These are phyloP conservation scores for Varanus salvator DNA, from an alignment of 2,113 vertebrate species.

Conservation along the genomic window DNA sequence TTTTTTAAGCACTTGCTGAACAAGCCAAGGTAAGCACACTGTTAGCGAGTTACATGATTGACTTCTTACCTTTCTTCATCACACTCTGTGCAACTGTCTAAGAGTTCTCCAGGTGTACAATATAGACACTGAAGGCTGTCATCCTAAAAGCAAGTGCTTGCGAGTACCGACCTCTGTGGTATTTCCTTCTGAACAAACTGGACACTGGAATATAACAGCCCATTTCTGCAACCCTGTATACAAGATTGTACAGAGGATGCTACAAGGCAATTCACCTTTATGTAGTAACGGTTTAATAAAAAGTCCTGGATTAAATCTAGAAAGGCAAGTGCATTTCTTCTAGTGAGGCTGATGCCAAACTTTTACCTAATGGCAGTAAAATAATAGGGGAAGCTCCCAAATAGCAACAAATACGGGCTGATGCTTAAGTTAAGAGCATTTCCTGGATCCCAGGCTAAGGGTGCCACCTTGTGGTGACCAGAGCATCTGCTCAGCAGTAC, in stretches of 20 bases:
- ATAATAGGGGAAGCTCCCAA: no score
- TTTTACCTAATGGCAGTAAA: background rate
- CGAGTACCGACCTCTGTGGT: background rate
- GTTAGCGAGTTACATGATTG: background rate
- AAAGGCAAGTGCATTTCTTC: background rate
- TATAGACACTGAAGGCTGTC: background rate
- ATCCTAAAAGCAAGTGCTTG: background rate
- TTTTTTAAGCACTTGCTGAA: background rate
- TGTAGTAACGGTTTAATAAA: background rate
- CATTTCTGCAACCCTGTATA: background rate
- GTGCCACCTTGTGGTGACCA: slow-evolving; percentile 73
- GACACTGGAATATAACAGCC: background rate
- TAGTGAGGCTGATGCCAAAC: background rate
- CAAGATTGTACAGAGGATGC: background rate
- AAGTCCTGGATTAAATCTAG: background rate
- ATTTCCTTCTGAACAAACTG: background rate
- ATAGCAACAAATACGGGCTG: no score
- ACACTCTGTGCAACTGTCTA: background rate
- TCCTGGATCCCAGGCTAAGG: slow-evolving; percentile 9
- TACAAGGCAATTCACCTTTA: background rate
- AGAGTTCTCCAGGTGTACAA: background rate
- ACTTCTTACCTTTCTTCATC: no score
- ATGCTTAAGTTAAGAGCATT: no score
- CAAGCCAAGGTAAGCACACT: no score
- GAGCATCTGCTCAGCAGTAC: accelerated